Conservation (phyloP, 2,113 vertebrate species). For the Rhizomys pruinosus region DNA sequence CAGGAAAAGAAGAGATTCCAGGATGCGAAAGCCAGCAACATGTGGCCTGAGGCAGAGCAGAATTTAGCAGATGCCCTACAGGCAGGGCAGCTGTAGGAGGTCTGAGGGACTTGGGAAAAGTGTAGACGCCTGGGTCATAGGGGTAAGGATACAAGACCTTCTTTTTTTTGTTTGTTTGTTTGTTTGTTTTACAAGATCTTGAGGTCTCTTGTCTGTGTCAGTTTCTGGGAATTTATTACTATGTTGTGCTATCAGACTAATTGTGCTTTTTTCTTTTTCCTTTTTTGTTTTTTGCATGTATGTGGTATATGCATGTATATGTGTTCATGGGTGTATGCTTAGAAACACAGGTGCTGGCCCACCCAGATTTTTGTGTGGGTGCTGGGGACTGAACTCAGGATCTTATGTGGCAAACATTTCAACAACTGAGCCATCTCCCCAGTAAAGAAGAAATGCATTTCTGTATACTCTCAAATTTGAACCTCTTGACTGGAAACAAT, state of each 20-base stretch:
- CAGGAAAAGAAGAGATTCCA: too few relatives aligned
- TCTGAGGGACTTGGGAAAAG: background rate
- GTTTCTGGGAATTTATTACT: slow-evolving; percentile 71
- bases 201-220: background rate
- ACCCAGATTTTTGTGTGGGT: background rate
- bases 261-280: slow-evolving; percentile 50
- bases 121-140: too few relatives aligned
- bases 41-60: slow-evolving; percentile 46
- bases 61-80: slow-evolving; percentile 73
- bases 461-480: background rate
- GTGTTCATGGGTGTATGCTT: background rate
- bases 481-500: background rate
- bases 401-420: background rate
- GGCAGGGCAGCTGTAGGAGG: slow-evolving; percentile 60
- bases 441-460: background rate
- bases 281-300: background rate
- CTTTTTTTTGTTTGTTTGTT: too few relatives aligned
- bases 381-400: too few relatives aligned
- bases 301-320: background rate
- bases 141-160: too few relatives aligned
- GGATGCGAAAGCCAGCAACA: too few relatives aligned
- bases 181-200: too few relatives aligned
- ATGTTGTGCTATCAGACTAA: slow-evolving; percentile 50
- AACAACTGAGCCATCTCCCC: background rate
- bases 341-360: background rate